phyloP scores from a whole-genome alignment of 2,113 vertebrate genomes.

The Sterrhoptilus dennistouni region DNA sequence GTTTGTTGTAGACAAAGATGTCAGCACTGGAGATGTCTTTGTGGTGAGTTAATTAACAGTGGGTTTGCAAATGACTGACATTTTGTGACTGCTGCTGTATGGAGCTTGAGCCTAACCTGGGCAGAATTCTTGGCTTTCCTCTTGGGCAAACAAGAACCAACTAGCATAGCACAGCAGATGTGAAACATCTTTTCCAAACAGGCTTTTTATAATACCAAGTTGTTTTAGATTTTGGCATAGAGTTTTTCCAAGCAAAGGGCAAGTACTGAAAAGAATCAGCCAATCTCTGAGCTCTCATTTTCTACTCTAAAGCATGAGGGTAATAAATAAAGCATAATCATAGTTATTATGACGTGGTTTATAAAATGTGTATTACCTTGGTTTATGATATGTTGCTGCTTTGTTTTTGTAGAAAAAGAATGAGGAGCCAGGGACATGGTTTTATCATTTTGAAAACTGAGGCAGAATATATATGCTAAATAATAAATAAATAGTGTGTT shows the following conservation, averaged over 20 bases:
- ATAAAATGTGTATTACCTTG: neutral
- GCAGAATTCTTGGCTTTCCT: neutral
- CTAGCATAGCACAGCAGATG: neutral
- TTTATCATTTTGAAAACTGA: neutral
- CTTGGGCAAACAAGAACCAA: neutral
- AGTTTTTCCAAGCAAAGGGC: neutral
- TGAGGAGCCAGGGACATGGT: neutral
- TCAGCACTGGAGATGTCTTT: constrained; percentile 81
- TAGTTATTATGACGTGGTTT: neutral
- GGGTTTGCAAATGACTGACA: neutral
- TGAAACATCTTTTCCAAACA: neutral
- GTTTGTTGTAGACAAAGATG: constrained; percentile 95
- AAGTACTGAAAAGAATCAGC: neutral
- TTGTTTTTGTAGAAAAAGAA: neutral
- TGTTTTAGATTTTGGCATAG: neutral
- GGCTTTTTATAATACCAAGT: neutral
- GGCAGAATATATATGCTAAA: neutral
- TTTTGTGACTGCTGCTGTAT: neutral
- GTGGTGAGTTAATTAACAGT: constrained; percentile 81
- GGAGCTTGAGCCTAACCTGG: neutral
- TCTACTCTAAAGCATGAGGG: neutral
- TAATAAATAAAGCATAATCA: neutral
- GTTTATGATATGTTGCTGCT: neutral
- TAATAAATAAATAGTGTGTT: neutral
- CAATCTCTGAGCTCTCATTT: neutral